Conservation (phyloP, 2,113 vertebrate species). For the Galbula dea region DNA sequence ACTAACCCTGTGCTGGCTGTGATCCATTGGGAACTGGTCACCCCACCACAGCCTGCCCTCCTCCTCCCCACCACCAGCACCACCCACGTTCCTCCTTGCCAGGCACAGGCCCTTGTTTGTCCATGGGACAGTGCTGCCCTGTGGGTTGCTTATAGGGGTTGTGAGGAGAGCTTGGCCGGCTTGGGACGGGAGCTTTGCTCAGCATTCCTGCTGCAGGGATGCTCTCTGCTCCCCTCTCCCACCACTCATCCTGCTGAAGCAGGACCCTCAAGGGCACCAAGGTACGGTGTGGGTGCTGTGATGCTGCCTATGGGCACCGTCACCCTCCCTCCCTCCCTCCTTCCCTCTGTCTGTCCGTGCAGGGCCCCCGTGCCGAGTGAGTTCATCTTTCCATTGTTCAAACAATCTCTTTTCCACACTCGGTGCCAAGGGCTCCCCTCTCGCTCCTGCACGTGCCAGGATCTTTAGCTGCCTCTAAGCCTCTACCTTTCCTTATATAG, state of each 20-base stretch:
- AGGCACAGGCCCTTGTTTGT: background rate
- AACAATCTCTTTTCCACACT: constrained; percentile 63
- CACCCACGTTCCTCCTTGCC: background rate
- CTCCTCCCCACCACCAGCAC: background rate
- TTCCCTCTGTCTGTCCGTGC: background rate
- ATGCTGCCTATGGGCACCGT: accelerated
- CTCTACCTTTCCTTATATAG: constrained; percentile 77
- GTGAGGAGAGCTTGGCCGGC: background rate
- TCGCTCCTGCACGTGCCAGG: constrained; percentile 34
- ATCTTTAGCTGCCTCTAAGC: constrained; percentile 63
- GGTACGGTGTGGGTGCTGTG: accelerated
- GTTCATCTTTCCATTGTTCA: constrained; percentile 58
- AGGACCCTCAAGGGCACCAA: background rate
- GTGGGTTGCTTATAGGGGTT: accelerated
- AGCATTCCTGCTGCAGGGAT: background rate
- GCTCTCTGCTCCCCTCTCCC: background rate
- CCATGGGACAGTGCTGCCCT: background rate
- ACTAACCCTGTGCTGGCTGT: background rate
- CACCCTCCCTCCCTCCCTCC: background rate
- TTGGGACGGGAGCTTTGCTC: background rate
- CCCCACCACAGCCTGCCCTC: background rate
- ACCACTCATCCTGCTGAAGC: background rate
- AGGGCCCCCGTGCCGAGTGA: background rate
- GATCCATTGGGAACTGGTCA: background rate
- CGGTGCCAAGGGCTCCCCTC: constrained; percentile 49